These are phyloP conservation scores for Apamea sordens DNA, from an alignment of 2,888 invertebrate genomes.

Conservation along the genomic window DNA sequence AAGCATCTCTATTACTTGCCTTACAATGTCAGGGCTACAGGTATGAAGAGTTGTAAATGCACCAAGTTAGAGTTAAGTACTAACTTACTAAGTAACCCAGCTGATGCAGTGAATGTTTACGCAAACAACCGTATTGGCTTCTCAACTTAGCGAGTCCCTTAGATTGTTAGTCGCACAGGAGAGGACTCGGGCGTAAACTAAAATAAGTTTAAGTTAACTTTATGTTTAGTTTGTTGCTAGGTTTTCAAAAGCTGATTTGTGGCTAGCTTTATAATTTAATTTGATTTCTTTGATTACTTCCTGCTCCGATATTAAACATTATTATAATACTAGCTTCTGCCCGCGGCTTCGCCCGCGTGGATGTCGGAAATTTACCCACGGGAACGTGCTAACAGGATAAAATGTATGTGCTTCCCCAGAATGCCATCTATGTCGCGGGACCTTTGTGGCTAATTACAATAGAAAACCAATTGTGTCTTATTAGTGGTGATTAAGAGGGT, in stretches of 20 bases:
- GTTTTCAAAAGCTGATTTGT: slow-evolving; percentile 6
- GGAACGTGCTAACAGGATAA: too few relatives aligned
- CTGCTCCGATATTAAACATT: background rate
- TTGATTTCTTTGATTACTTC: slow-evolving; percentile 7
- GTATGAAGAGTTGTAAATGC: slow-evolving; percentile 35
- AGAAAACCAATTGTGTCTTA: too few relatives aligned
- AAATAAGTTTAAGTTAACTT: slow-evolving; percentile 1
- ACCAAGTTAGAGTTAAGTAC: slow-evolving; percentile 43
- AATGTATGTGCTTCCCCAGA: too few relatives aligned
- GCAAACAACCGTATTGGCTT: slow-evolving; percentile 84
- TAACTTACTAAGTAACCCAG: slow-evolving; percentile 66
- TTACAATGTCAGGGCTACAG: slow-evolving; percentile 27
- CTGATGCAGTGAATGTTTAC: slow-evolving; percentile 79
- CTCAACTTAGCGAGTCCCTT: slow-evolving; percentile 79
- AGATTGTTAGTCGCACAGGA: slow-evolving; percentile 75
- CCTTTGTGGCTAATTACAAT: too few relatives aligned
- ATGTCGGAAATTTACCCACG: too few relatives aligned
- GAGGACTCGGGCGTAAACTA: slow-evolving; percentile 64
- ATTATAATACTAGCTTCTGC: too few relatives aligned
- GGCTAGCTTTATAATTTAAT: background rate
- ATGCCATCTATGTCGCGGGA: too few relatives aligned
- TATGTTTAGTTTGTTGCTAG: background rate
- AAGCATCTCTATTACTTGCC: slow-evolving; percentile 32
- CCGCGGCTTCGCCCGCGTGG: too few relatives aligned
- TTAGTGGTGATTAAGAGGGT: too few relatives aligned